Evolutionary conservation across 2,113 vertebrate species (phyloP).

Genomic region (Nothoprocta pentlandii): DNA sequence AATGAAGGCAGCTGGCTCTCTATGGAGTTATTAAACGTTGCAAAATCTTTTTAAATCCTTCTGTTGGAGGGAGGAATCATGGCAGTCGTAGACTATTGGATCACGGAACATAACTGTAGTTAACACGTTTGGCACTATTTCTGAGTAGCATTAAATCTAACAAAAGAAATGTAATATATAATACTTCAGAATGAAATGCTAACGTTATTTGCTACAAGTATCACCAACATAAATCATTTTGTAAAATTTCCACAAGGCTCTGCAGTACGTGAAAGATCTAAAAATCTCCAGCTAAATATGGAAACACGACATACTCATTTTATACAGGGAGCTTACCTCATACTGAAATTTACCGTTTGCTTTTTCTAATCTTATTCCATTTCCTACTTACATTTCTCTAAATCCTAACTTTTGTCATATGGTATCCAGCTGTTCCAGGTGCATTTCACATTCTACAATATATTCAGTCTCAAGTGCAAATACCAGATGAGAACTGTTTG

Average conservation of each 20-base stretch:
- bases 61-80: not conserved
- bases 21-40: slow-evolving; percentile 30
- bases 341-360: slow-evolving; percentile 58
- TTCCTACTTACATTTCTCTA: slow-evolving; percentile 69
- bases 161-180: slow-evolving; percentile 23
- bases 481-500: slow-evolving; percentile 39
- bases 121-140: slow-evolving; percentile 37
- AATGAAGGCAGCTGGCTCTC: slow-evolving; percentile 55
- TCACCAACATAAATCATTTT: slow-evolving; percentile 5
- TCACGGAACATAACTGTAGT: not conserved
- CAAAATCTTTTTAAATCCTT: slow-evolving; percentile 34
- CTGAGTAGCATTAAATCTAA: slow-evolving; percentile 11
- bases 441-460: slow-evolving; percentile 66
- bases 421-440: slow-evolving; percentile 69
- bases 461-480: slow-evolving; percentile 68
- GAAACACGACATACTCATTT: slow-evolving; percentile 14
- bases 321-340: slow-evolving; percentile 34
- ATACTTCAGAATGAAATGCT: slow-evolving; percentile 38
- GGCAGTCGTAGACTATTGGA: slow-evolving; percentile 1
- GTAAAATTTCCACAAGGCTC: slow-evolving; percentile 28
- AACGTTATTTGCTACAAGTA: slow-evolving; percentile 19
- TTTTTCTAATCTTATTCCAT: slow-evolving; percentile 66
- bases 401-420: slow-evolving; percentile 65
- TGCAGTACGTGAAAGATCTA: slow-evolving; percentile 53
- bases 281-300: slow-evolving; percentile 54